Percentiles rank a stretch among this genome's conserved stretches.
Evolutionary conservation across 2,113 vertebrate species (phyloP).

Genomic region (Heterotis niloticus): DNA sequence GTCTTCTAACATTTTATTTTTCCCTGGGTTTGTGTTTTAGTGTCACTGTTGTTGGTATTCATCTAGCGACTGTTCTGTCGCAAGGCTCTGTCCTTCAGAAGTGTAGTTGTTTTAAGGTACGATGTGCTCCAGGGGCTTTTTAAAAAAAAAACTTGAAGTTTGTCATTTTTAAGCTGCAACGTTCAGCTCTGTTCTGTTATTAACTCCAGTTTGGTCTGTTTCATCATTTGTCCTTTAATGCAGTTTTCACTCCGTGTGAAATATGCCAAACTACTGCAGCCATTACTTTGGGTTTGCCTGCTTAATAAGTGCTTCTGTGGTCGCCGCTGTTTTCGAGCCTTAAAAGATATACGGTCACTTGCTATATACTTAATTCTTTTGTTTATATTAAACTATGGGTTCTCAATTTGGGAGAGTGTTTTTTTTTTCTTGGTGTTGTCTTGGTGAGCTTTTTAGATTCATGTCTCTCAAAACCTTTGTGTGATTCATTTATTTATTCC

Average conservation of each 20-base stretch:
- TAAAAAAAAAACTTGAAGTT: no score
- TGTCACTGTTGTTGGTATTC: not conserved
- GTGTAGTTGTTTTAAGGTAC: not conserved
- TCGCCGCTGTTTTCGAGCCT: conserved; percentile 52
- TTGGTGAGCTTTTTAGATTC: not conserved
- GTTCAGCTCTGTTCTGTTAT: not conserved
- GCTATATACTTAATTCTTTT: conserved; percentile 51
- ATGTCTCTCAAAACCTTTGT: no score
- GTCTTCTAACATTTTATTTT: not conserved
- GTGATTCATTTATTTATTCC: no score
- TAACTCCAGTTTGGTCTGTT: not conserved
- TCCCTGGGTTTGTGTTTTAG: not conserved
- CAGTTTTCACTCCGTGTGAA: not conserved
- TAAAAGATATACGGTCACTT: conserved; percentile 42
- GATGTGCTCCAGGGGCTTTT: not conserved
- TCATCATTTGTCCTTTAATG: not conserved
- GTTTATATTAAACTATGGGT: conserved; percentile 60
- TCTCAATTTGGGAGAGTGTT: conserved; percentile 14
- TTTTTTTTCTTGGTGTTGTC: not conserved
- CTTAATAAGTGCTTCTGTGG: conserved; percentile 46
- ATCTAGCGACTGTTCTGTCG: not conserved
- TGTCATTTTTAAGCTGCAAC: not conserved
- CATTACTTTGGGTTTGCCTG: conserved; percentile 33
- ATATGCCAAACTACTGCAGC: conserved; percentile 45
- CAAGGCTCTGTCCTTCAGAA: not conserved